Evolutionary conservation across 2,888 invertebrate genomes (phyloP), one percentile per base, ranked within the genome.

Genomic region (Caprella mutica): DNA sequence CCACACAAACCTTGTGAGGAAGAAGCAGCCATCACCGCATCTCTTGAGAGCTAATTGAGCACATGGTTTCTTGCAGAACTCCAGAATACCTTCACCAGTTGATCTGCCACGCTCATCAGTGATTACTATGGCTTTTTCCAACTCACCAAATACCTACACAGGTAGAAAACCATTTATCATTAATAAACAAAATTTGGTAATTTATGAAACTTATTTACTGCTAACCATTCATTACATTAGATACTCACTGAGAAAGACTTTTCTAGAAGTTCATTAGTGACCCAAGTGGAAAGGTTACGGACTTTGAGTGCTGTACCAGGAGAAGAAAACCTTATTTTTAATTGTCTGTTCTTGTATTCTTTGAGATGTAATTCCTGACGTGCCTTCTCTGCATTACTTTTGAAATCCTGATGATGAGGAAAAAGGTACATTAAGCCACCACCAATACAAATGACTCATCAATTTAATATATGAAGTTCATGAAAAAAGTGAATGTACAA

Each of bases 81-180:
- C 98, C 14, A 98, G 86, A 59, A 97, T 85, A 26, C 96, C 98
- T 74, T 97, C 97, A 3, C 94, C 93, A 23, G 86, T 83, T 14
- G 91, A 84, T 72, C 92, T 89, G 54, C 97, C 97, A 70, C 94
- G 82, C 69, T 98, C 97, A 72, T 98, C 97, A 26, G 94, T 94
- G 68, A 85, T 81, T 0, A 98, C 92, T 65, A 88, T 83, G 1
- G 94, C 94, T 55, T 91, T 80, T 73, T 98, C 98, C 68, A 96
- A 80, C 75, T 75, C 66, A n/a, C 64, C 64, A 51, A 64, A 64
- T 5, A 64, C 64, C 64, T 64, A 44, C 17, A 48, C 23, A 54
- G 3, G n/a, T 17, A 30, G 35, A n/a, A 30, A 9, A 9, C 5
- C 40, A 40, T 8, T n/a, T 9, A 9, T 40, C 21, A 40, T 40